Evolutionary conservation across 2,888 invertebrate species (phyloP).

Genomic region (Drosophila mulleri): DNA sequence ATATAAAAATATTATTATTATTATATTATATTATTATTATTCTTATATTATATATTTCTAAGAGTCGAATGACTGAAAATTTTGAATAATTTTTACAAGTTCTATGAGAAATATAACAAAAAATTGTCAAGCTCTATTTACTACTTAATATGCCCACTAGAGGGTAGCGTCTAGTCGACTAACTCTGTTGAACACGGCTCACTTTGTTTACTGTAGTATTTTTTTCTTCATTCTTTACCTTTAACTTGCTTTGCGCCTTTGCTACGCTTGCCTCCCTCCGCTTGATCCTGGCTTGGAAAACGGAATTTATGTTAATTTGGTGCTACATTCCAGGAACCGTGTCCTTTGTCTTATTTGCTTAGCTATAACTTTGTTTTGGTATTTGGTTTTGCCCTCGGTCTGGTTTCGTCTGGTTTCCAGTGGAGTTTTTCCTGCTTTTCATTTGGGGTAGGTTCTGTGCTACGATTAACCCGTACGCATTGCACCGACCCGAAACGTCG

Average conservation of each 20-base stretch:
- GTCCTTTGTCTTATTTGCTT: constrained; percentile 55
- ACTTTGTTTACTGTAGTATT: constrained; percentile 12
- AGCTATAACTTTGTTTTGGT: constrained; percentile 59
- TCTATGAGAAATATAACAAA: too few species aligned
- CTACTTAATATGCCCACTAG: neutral
- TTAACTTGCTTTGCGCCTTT: constrained; percentile 25
- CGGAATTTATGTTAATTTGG: constrained; percentile 78
- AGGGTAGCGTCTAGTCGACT: constrained; percentile 1
- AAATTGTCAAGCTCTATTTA: too few species aligned
- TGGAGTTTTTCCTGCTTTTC: constrained; percentile 4
- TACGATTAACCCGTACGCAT: constrained; percentile 12
- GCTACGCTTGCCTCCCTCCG: neutral
- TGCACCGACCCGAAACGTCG: neutral
- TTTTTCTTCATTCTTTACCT: constrained; percentile 22
- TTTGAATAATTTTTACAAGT: too few species aligned
- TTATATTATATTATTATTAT: too few species aligned
- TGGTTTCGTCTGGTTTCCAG: constrained; percentile 16
- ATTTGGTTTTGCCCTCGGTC: constrained; percentile 28
- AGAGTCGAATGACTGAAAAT: too few species aligned
- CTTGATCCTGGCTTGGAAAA: constrained; percentile 46
- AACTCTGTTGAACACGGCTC: neutral
- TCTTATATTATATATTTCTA: too few species aligned
- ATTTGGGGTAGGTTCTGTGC: constrained; percentile 33
- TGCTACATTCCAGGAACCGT: constrained; percentile 61
- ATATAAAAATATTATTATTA: too few species aligned